Evolutionary conservation across 2,888 invertebrate species (phyloP), one percentile per base, ranked within the genome.

Genomic region (Phyllotreta striolata): DNA sequence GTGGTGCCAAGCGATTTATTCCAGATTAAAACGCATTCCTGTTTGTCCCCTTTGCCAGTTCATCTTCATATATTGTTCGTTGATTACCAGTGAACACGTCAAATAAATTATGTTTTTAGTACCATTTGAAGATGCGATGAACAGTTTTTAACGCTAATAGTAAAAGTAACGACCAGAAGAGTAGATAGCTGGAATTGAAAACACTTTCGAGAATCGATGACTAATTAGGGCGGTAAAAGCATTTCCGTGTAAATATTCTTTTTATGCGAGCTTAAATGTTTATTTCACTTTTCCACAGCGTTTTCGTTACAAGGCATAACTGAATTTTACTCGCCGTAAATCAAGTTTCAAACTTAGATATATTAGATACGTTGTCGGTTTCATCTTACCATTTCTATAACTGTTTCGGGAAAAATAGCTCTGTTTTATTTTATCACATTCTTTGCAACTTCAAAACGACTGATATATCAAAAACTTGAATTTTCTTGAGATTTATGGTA

Each of bases 1-100:
- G 67, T 69, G 69, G 69, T 67, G 69, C 69, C 69, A 69, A 69
- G 63, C 69, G 69, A 69, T 69, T 69, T 69, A 69, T 69, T 69
- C 39, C 67, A 67, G 64, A 69, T 66, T 66, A 56, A 44, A 49
- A 67, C 63, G 60, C 14, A 41, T 37, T 38, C 40, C 13, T 38
- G 9, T 49, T 44, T 51, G 12, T 24, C 14, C n/a, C 24, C 8
- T 37, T 10, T 24, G 1, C 24, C 24, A 24, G 24, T 24, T 24
- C 9, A 24, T 6, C 47, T 39, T 47, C 37, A 24, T 34, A 47
- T 55, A n/a, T 47, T 40, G 8, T 13, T 35, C 41, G n/a, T 24
- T 34, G n/a, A 34, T 8, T 46, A 24, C 24, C 24, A 24, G 24
- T 44, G 6, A 8, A 44, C 14, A 8, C 12, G 14, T 44, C 44